These are phyloP conservation scores for Aphidoletes aphidimyza DNA, from an alignment of 2,888 invertebrate genomes.

Conservation along the genomic window DNA sequence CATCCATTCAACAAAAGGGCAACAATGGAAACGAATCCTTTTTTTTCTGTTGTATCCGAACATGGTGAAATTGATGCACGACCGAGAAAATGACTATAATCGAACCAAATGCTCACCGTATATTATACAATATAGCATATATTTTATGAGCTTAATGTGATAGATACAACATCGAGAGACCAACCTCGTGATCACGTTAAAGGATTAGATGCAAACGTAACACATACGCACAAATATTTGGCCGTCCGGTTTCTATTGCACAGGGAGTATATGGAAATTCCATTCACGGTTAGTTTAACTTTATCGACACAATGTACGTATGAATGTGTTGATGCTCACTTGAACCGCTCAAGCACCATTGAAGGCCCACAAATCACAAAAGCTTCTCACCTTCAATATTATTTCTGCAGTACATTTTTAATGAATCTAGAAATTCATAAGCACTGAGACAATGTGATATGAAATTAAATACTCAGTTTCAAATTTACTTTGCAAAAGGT, in stretches of 20 bases:
- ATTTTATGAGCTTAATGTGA: neutral
- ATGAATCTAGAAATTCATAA: no score
- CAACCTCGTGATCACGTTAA: neutral
- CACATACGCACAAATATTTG: neutral
- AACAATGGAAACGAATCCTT: no score
- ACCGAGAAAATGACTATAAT: neutral
- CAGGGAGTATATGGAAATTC: neutral
- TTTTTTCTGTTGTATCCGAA: no score
- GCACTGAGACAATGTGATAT: no score
- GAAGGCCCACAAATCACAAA: neutral
- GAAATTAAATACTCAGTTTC: neutral
- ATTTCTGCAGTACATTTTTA: neutral
- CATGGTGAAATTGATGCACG: neutral
- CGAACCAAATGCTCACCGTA: neutral
- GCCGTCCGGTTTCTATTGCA: neutral
- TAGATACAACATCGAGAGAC: neutral
- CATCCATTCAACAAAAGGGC: no score
- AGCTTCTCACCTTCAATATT: neutral
- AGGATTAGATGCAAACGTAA: neutral
- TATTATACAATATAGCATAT: neutral
- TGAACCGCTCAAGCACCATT: neutral
- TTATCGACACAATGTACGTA: neutral
- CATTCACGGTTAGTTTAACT: constrained; percentile 24
- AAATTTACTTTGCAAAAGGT: neutral
- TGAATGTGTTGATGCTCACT: neutral